Evolutionary conservation across 2,113 vertebrate species (phyloP).

Genomic region (Bambusicola thoracicus): DNA sequence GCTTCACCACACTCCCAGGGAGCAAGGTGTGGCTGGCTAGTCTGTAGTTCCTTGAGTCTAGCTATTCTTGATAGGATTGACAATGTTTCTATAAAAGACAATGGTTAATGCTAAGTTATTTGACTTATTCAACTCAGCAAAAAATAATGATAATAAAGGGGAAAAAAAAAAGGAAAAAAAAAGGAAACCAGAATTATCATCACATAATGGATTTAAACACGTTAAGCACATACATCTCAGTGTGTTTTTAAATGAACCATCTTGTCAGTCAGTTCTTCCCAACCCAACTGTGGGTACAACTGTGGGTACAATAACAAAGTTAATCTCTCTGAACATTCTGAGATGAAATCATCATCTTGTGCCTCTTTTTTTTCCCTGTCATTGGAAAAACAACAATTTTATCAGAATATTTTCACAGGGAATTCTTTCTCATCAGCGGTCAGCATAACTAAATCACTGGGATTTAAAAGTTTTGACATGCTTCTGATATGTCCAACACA

Average conservation of each 20-base stretch:
- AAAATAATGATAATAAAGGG: background rate
- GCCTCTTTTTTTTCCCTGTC: background rate
- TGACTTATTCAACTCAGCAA: background rate
- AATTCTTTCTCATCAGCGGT: background rate
- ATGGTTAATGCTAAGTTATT: background rate
- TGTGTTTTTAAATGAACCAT: accelerated
- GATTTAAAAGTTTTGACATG: background rate
- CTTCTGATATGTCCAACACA: accelerated
- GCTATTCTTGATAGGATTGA: background rate
- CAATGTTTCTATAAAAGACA: background rate
- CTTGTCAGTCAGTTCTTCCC: background rate
- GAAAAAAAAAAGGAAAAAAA: background rate
- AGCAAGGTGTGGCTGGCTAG: too few species aligned
- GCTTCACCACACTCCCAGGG: too few species aligned
- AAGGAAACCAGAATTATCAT: background rate
- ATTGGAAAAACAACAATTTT: background rate
- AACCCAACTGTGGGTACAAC: background rate
- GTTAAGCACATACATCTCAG: background rate
- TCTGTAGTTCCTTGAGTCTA: background rate
- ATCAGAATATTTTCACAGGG: background rate
- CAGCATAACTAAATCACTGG: background rate
- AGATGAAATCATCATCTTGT: background rate
- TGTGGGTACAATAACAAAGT: background rate
- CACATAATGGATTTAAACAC: background rate
- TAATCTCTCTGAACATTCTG: background rate